Percentiles rank a stretch among this genome's conserved stretches.
Conservation (phyloP, 2,113 vertebrate species). For the Emydura subglobosa region DNA sequence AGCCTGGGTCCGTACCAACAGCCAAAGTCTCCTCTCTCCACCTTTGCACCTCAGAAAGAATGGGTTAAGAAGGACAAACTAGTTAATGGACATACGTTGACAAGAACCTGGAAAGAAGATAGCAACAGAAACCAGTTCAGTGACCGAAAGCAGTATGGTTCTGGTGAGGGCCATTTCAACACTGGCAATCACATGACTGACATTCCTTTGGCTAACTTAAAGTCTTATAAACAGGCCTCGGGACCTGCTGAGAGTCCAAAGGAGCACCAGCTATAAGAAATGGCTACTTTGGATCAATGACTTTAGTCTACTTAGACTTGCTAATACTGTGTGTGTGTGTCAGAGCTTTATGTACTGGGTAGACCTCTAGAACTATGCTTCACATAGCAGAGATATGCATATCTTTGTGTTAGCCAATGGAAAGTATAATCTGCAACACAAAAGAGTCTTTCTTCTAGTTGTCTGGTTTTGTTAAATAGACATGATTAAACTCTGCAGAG, state of each 20-base stretch:
- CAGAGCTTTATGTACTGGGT: conserved; percentile 89
- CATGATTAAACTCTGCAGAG: conserved; percentile 72
- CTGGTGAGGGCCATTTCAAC: conserved; percentile 92
- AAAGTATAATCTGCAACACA: conserved; percentile 71
- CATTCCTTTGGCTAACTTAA: conserved; percentile 96
- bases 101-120: conserved; percentile 96
- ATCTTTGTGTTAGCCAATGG: conserved; percentile 83
- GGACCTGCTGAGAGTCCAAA: conserved; percentile 91
- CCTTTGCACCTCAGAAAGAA: conserved; percentile 93
- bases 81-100: conserved; percentile 96
- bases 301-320: conserved; percentile 86
- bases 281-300: conserved; percentile 75
- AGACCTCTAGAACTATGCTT: conserved; percentile 92
- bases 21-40: conserved; percentile 94
- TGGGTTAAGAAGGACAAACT: conserved; percentile 98
- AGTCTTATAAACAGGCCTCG: conserved; percentile 92
- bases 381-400: conserved; percentile 86
- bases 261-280: conserved; percentile 97
- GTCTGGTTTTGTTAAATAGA: conserved; percentile 79
- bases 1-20: conserved; percentile 91
- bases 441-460: conserved; percentile 79
- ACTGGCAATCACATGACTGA: conserved; percentile 90
- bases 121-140: conserved; percentile 93
- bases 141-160: conserved; percentile 94
- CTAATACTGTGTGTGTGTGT: conserved; percentile 85